Evolutionary conservation across 2,888 invertebrate species (phyloP), one percentile per base, ranked within the genome.

Genomic region (Apodemia mormo): DNA sequence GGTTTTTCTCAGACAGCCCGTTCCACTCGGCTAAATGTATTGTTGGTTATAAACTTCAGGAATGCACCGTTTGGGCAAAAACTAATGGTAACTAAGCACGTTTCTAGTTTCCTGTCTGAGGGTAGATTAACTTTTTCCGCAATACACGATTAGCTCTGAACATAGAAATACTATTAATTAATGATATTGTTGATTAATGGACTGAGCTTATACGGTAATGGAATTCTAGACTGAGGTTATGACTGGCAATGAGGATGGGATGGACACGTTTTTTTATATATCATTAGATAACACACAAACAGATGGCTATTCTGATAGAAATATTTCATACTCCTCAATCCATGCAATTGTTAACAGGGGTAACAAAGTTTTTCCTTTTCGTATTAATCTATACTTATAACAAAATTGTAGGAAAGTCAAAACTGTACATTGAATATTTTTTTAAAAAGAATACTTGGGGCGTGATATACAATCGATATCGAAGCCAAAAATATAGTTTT

Each of bases 21-120:
- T 66, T 72, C 67, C 71, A 71, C 71, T 71, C 70, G 68, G 69
- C 70, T 71, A 64, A 74, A 71, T 70, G 71, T 70, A 74, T 74
- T 69, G 69, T 72, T 70, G 68, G 67, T 52, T 52, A 43, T 65
- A 40, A 65, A 43, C 68, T 65, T 22, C 58, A 68, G 68, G 64
- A 64, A 64, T 64, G 49, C 68, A 37, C 45, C 33, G 45, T 61
- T 61, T 61, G 33, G 61, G 33, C 61, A 61, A 61, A 37, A 61
- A 61, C 61, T 61, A 61, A 12, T 61, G 30, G 61, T 30, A 61
- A 61, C 61, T 4, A 61, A 33, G 61, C 61, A 61, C 61, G 61
- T 33, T 14, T 61, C 33, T 61, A 61, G 61, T 33, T 61, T 61
- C 61, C 61, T 61, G 61, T 33, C 14, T 22, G 61, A 61, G 61